Percentiles rank a stretch among this genome's conserved stretches.
Conservation (phyloP, 2,113 vertebrate genomes). For the Heloderma charlesbogerti region DNA sequence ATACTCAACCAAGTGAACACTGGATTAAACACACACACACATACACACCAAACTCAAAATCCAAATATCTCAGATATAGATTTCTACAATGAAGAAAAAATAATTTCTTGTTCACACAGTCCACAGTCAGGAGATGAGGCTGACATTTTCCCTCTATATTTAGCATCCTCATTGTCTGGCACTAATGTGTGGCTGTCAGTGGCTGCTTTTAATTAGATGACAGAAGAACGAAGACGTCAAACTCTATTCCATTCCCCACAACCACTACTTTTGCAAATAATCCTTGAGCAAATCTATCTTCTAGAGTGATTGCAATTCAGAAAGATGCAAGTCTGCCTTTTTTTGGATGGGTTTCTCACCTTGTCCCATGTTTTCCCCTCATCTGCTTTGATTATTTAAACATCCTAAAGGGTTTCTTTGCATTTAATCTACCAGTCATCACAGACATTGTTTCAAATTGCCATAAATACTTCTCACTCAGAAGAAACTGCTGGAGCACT, state of each 20-base stretch:
- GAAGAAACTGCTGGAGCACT: conserved; percentile 46
- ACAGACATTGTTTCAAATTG: conserved; percentile 61
- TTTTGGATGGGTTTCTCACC: conserved; percentile 34
- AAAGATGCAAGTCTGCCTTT: conserved; percentile 54
- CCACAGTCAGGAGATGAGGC: conserved; percentile 11
- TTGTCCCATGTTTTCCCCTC: conserved; percentile 50
- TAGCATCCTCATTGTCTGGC: conserved; percentile 43
- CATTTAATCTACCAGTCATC: conserved; percentile 69
- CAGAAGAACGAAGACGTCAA: conserved; percentile 37
- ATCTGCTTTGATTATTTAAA: conserved; percentile 65
- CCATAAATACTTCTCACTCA: conserved; percentile 50
- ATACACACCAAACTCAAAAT: neutral
- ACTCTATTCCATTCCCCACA: neutral
- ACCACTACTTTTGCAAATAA: conserved; percentile 47
- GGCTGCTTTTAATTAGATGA: conserved; percentile 31
- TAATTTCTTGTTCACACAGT: neutral
- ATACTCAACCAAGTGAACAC: neutral
- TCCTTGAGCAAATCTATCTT: conserved; percentile 48
- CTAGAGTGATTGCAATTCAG: conserved; percentile 40
- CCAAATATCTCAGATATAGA: neutral
- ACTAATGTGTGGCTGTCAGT: conserved; percentile 21
- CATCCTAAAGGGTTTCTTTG: conserved; percentile 59
- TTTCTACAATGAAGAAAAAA: neutral
- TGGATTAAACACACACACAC: fast-evolving
- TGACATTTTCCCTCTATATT: neutral